Evolutionary conservation across 2,888 invertebrate species (phyloP).

Genomic region (Crossocerus cetratus): DNA sequence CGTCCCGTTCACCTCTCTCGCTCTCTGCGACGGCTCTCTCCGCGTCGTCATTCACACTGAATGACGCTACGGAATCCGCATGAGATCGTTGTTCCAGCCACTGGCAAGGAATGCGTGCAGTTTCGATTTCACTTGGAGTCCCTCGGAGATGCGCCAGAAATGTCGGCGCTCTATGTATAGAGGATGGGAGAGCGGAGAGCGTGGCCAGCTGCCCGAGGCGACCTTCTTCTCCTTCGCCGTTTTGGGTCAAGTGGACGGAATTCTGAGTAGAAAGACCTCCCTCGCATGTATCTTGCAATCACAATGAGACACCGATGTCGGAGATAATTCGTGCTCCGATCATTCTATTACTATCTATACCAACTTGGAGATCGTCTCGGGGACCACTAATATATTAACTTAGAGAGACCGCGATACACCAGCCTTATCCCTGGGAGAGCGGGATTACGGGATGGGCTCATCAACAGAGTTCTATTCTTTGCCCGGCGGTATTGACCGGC

Average conservation of each 20-base stretch:
- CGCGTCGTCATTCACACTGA: neutral
- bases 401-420: no score
- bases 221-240: conserved; percentile 17
- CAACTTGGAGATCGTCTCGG: no score
- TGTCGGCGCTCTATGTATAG: neutral
- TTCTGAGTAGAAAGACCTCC: conserved; percentile 5
- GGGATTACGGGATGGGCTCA: no score
- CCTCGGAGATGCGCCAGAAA: neutral
- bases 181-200: neutral
- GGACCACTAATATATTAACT: no score
- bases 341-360: no score
- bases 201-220: conserved; percentile 9
- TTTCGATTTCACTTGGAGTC: neutral
- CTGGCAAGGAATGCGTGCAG: conserved; percentile 1
- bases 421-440: no score
- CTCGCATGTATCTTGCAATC: neutral
- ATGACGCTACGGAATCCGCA: neutral
- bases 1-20: neutral
- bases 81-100: conserved; percentile 8
- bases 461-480: conserved; percentile 2
- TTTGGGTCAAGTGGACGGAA: conserved; percentile 29
- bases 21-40: neutral
- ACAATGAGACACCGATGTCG: neutral
- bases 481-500: neutral
- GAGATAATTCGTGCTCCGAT: neutral